A percentile compares a stretch with the other conserved stretches of the same genome.
These are phyloP conservation scores for Geodia barretti DNA, from an alignment of 37 sponge, comb jelly and placozoan species.

Conservation along the genomic window DNA sequence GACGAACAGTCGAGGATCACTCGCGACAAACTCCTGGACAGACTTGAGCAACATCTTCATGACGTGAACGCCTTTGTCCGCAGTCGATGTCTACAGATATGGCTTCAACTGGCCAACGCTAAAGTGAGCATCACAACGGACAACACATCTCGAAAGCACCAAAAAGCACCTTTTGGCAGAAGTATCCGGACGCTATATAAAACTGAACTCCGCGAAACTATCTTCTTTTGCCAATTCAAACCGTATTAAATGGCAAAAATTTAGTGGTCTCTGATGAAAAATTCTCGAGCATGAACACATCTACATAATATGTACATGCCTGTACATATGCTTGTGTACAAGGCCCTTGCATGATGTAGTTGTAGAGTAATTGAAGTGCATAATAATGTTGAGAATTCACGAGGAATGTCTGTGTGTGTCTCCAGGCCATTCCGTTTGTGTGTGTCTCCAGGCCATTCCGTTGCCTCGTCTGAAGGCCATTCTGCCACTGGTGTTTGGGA, in stretches of 20 bases:
- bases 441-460: constrained; percentile 67
- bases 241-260: no score
- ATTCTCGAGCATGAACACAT: no score
- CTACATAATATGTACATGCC: neutral
- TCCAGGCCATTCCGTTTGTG: neutral
- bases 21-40: constrained; percentile 73
- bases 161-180: no score
- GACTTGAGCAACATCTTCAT: constrained; percentile 80
- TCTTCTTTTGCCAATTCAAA: no score
- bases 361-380: no score
- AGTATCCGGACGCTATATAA: no score
- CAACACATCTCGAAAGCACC: no score
- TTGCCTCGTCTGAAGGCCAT: constrained; percentile 56
- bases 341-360: neutral
- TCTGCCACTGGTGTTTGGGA: constrained; percentile 55
- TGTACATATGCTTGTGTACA: neutral
- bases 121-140: no score
- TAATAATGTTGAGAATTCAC: no score
- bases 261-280: no score
- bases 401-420: no score
- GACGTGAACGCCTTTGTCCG: constrained; percentile 97
- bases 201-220: no score
- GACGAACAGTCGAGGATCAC: constrained; percentile 21
- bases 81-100: constrained; percentile 80
- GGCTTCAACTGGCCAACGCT: constrained; percentile 52